Percentiles rank a stretch among this genome's conserved stretches.
Conservation (phyloP, 2,888 invertebrate species). For the Pseudoips prasinana region DNA sequence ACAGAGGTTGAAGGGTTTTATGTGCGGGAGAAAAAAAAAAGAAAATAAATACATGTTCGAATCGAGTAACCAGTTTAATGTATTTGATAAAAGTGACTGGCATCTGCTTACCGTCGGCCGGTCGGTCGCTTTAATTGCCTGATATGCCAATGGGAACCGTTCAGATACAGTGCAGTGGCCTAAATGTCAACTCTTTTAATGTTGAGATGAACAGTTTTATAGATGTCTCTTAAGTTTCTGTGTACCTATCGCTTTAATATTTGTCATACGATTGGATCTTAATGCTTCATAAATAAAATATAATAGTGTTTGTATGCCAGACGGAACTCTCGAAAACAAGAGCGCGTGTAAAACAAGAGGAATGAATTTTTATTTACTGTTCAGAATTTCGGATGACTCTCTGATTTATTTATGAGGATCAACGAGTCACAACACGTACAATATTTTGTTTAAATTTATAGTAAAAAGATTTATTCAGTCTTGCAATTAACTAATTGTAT, state of each 20-base stretch:
- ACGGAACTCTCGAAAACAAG: slow-evolving; percentile 2
- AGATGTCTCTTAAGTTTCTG: slow-evolving; percentile 19
- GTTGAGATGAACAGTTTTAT: slow-evolving; percentile 25
- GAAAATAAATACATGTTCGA: slow-evolving; percentile 67
- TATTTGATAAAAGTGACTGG: slow-evolving; percentile 79
- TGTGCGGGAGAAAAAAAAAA: slow-evolving; percentile 53
- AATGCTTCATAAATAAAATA: slow-evolving; percentile 21
- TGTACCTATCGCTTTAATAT: slow-evolving; percentile 20
- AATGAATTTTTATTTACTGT: slow-evolving; percentile 15
- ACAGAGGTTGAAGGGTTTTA: slow-evolving; percentile 56
- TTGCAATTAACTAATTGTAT: too few relatives aligned
- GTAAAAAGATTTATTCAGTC: too few relatives aligned
- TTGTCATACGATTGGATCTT: slow-evolving; percentile 8
- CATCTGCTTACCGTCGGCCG: slow-evolving; percentile 71
- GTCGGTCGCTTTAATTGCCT: slow-evolving; percentile 72
- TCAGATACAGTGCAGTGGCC: slow-evolving; percentile 34
- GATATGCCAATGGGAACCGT: slow-evolving; percentile 62
- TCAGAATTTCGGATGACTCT: slow-evolving; percentile 2
- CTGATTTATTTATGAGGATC: slow-evolving; percentile 19
- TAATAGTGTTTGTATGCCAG: slow-evolving; percentile 13
- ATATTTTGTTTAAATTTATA: slow-evolving; percentile 4
- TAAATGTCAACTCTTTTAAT: slow-evolving; percentile 53
- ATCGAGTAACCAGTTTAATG: slow-evolving; percentile 75
- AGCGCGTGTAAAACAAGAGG: slow-evolving; percentile 3
- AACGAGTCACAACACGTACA: slow-evolving; percentile 16